These are phyloP conservation scores for Hemiprocne comata DNA, from an alignment of 2,113 vertebrate species.

Conservation along the genomic window DNA sequence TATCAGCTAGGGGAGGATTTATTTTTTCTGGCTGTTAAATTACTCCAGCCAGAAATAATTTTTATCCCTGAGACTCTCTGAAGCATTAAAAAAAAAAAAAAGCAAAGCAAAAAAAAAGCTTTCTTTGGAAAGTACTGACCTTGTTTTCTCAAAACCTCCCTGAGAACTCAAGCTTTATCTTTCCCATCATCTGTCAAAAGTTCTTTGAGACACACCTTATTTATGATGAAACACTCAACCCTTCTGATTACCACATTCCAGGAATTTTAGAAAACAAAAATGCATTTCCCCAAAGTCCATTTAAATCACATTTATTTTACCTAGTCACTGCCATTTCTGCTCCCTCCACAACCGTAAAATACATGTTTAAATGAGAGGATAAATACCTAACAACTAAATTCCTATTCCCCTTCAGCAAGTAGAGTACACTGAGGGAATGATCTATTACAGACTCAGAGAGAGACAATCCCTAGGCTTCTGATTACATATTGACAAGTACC, in stretches of 20 bases:
- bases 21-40: background rate
- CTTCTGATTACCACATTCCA: background rate
- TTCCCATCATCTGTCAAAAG: background rate
- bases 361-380: background rate
- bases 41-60: background rate
- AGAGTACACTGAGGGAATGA: background rate
- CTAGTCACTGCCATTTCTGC: background rate
- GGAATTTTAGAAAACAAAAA: background rate
- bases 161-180: background rate
- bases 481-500: conserved; percentile 10
- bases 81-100: background rate
- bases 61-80: background rate
- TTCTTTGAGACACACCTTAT: background rate
- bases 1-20: background rate
- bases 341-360: background rate
- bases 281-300: background rate
- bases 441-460: background rate
- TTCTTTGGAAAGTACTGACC: conserved; percentile 4
- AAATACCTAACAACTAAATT: background rate
- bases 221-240: background rate
- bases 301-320: background rate
- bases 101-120: background rate
- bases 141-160: background rate
- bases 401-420: background rate
- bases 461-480: background rate